Base-by-base conservation (phyloP, 2,113 vertebrate genomes). In the Campylomormyrus tamandua region DNA sequence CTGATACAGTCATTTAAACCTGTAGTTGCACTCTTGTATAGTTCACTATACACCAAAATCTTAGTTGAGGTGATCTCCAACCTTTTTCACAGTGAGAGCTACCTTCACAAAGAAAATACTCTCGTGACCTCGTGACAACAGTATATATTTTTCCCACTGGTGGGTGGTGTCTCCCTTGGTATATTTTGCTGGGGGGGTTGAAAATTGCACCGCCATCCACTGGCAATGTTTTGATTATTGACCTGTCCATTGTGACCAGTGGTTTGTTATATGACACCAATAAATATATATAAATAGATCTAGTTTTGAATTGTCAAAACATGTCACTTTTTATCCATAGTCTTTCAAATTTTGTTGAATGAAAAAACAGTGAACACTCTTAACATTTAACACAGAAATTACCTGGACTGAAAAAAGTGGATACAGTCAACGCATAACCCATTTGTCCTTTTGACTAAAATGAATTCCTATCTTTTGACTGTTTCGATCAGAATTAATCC, bases 401-500 rank as follows among this genome's bases (percentile, higher is more conserved):
- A 50, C 24, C 83, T 5, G 17, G 21, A 85, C 39, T 74, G 62
- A 4, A 58, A 66, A 39, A 27, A 89, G 62, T 19, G 17, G 2
- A 80, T 21, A 88, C n/a, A 77, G 39, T 83, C 74, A 90, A 92
- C 94, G 95, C 93, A 94, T 94, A 94, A 94, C 92, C 89, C 85
- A 85, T 83, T 88, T 83, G 70, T 53, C 27, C 91, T 91, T 91
- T 92, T 91, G 89, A 91, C 90, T 90, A 52, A 88, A 48, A 90
- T 89, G 89, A 89, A 89, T 92, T 89, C 95, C 93, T 96, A 96
- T 95, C 96, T 96, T 96, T 95, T 96, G 93, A 96, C 95, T 92
- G 94, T 94, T 93, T 94, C 39, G 39, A 42, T 42, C 95, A 91
- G 95, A 94, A 91, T 92, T 95, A 93, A 96, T 94, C 96, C 96